These are phyloP conservation scores for Odocoileus hemionus DNA, from an alignment of 2,113 vertebrate genomes.

Conservation along the genomic window DNA sequence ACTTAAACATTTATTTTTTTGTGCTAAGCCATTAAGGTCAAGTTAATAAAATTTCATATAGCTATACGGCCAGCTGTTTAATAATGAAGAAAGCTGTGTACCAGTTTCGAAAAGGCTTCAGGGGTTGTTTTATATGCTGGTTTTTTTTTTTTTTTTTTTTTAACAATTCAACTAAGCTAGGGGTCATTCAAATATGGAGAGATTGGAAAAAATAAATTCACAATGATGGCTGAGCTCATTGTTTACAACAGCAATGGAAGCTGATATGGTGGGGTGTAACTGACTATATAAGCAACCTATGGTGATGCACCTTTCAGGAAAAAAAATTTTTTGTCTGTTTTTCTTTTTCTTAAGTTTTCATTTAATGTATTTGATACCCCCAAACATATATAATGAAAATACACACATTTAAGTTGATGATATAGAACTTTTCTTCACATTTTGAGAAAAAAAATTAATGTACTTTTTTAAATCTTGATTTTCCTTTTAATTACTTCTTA, in stretches of 20 bases:
- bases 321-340: neutral
- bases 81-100: constrained; percentile 49
- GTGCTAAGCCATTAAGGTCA: constrained; percentile 46
- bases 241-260: constrained; percentile 51
- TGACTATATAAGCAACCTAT: constrained; percentile 42
- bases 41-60: constrained; percentile 58
- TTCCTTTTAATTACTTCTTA: neutral
- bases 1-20: neutral
- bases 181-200: constrained; percentile 72
- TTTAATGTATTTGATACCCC: neutral
- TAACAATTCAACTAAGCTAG: constrained; percentile 47
- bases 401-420: neutral
- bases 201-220: constrained; percentile 65
- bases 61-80: constrained; percentile 24
- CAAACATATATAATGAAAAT: neutral
- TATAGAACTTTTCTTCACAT: neutral
- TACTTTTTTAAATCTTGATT: neutral
- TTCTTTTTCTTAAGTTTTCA: neutral
- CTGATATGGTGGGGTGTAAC: constrained; percentile 50
- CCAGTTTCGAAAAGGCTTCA: constrained; percentile 5
- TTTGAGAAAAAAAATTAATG: neutral
- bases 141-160: neutral
- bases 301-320: constrained; percentile 50
- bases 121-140: constrained; percentile 36
- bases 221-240: constrained; percentile 55